Percentiles rank a stretch among this genome's conserved stretches.
These are phyloP conservation scores for Synergus laeviventris DNA, from an alignment of 2,888 invertebrate species.

Conservation along the genomic window DNA sequence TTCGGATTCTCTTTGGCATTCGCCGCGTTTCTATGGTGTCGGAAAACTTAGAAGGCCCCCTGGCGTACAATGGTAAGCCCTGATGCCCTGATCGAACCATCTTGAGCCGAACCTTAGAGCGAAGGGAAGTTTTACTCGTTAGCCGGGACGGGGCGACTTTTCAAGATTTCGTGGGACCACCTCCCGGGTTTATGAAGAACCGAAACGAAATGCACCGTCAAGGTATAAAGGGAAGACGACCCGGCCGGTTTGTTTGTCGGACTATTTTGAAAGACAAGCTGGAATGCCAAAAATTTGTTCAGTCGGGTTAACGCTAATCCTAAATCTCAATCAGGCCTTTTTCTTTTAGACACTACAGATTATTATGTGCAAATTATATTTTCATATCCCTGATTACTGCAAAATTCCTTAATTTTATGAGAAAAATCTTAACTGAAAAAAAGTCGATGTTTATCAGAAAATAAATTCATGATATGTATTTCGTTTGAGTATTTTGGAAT, in stretches of 20 bases:
- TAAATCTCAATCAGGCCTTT: background rate
- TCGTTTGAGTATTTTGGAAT: background rate
- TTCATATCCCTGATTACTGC: background rate
- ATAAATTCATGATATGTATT: constrained; percentile 32
- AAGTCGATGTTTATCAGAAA: constrained; percentile 27
- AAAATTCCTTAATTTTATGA: no score
- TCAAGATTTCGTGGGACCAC: constrained; percentile 59
- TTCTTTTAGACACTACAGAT: background rate
- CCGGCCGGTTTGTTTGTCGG: constrained; percentile 55
- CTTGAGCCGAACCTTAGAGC: constrained; percentile 25
- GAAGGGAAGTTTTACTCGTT: constrained; percentile 56
- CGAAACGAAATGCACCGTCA: constrained; percentile 59
- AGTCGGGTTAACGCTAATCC: background rate
- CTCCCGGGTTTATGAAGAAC: constrained; percentile 59
- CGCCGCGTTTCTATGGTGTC: constrained; percentile 32
- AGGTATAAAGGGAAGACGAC: constrained; percentile 57
- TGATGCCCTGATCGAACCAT: constrained; percentile 13
- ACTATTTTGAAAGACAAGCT: constrained; percentile 55
- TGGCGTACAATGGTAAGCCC: constrained; percentile 38
- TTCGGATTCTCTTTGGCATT: constrained; percentile 36
- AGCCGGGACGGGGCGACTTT: constrained; percentile 60
- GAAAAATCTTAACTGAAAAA: no score
- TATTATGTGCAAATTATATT: constrained; percentile 17
- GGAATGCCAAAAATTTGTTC: constrained; percentile 44
- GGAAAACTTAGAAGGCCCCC: constrained; percentile 39